A percentile compares a stretch with the other conserved stretches of the same genome.
These are phyloP conservation scores for Lathronympha strigana DNA, from an alignment of 2,888 invertebrate genomes.

Conservation along the genomic window DNA sequence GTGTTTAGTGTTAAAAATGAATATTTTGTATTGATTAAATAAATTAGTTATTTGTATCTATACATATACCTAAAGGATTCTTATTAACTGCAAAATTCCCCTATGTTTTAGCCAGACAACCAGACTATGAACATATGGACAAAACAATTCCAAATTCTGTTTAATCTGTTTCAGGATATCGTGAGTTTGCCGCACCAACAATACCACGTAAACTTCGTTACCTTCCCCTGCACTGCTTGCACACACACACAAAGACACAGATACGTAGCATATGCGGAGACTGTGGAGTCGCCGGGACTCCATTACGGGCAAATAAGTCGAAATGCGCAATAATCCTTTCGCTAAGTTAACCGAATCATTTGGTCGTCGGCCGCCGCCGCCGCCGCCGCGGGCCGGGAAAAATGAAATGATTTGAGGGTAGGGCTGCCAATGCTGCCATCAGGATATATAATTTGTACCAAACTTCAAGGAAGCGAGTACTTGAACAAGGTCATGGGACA, in stretches of 20 bases:
- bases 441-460: too few species aligned
- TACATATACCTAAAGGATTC: too few species aligned
- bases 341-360: conserved; percentile 38
- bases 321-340: conserved; percentile 38
- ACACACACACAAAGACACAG: neutral
- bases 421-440: too few species aligned
- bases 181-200: neutral
- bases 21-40: too few species aligned
- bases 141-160: neutral
- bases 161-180: conserved; percentile 3
- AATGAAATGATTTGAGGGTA: conserved; percentile 2
- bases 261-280: neutral
- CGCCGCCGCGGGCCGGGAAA: conserved; percentile 17
- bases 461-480: too few species aligned
- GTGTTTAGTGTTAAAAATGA: too few species aligned
- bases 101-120: neutral
- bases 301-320: conserved; percentile 15
- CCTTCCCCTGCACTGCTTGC: neutral
- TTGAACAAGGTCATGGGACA: too few species aligned
- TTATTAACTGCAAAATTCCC: too few species aligned
- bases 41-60: too few species aligned
- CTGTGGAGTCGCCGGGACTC: conserved; percentile 1
- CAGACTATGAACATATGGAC: neutral
- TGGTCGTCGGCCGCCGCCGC: conserved; percentile 18
- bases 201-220: conserved; percentile 20